Evolutionary conservation across 2,888 invertebrate genomes (phyloP), one percentile per base, ranked within the genome.

Genomic region (Macaria liturata): DNA sequence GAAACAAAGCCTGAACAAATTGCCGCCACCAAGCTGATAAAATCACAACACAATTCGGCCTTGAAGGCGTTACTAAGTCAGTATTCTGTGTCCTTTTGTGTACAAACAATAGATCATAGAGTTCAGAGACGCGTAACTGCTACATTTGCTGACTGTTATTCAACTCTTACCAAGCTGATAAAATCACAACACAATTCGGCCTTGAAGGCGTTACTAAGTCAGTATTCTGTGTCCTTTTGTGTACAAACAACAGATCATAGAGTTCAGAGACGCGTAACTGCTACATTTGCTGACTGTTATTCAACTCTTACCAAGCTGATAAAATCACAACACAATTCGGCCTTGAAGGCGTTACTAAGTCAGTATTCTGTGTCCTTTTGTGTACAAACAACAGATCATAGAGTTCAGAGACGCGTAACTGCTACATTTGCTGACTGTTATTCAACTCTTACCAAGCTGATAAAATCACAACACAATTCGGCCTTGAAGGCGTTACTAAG

Each of bases 391-490:
- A 20, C 2, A 20, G 20, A 20, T 2, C 1, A 20, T 20, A 20
- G 1, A 20, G 2, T 20, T 20, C 20, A 20, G 20, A 20, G 20
- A 20, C 20, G 20, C 20, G 1, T 20, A 20, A 20, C 20, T 20
- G 20, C 20, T 20, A 20, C 2, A 20, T 20, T 20, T 20, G 20
- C 20, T 20, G 20, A 2, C 20, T 1, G 20, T 20, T 20, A 20
- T 2, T 20, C 20, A 20, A 20, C 20, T 20, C 20, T 20, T 20
- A 55, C 46, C 42, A 48, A 46, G 34, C 49, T 42, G 55, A 60
- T 55, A 60, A 55, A 56, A 60, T 60, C 49, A 32, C 46, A 59
- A 46, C 44, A 47, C 54, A 54, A 52, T 46, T 58, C 53, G 46
- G 40, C 59, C 52, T 60, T 46, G 42, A 49, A 46, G 49, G 30